Percentiles rank a stretch among this genome's conserved stretches.
Evolutionary conservation across 92 coral and sea anemone genomes (phyloP).

Genomic region (Phenganax subtilis): DNA sequence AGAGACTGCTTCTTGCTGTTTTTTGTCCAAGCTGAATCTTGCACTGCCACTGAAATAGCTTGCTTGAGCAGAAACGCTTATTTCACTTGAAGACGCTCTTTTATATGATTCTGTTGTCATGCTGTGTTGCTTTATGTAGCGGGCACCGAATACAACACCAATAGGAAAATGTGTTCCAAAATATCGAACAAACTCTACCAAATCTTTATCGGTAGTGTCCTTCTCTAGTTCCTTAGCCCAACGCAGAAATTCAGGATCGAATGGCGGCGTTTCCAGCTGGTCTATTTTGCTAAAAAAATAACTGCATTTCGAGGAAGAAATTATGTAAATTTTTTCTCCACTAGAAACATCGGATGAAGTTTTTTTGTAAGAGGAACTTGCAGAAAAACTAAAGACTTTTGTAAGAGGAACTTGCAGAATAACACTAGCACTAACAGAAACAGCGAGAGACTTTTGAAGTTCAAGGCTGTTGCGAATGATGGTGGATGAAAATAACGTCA

Average conservation of each 20-base stretch:
- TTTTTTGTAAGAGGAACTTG: slow-evolving; percentile 45
- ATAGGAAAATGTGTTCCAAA: slow-evolving; percentile 40
- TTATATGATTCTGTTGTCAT: slow-evolving; percentile 24
- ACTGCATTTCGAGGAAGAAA: slow-evolving; percentile 43
- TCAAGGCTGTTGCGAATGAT: slow-evolving; percentile 40
- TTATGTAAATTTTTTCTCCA: slow-evolving; percentile 40
- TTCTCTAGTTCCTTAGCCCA: slow-evolving; percentile 38
- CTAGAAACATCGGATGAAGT: slow-evolving; percentile 36
- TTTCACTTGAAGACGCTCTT: background rate
- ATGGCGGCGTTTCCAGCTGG: slow-evolving; percentile 38
- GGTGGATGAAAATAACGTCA: slow-evolving; percentile 41
- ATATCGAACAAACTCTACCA: slow-evolving; percentile 34
- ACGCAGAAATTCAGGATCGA: slow-evolving; percentile 44
- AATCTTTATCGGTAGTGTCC: background rate
- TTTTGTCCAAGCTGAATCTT: no score
- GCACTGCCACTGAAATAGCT: slow-evolving; percentile 28
- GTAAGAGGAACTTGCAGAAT: slow-evolving; percentile 54
- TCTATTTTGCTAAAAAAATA: slow-evolving; percentile 44
- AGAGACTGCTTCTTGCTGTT: no score
- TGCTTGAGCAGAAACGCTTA: slow-evolving; percentile 55
- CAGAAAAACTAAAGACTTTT: slow-evolving; percentile 55
- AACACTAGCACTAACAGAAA: slow-evolving; percentile 47
- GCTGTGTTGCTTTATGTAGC: slow-evolving; percentile 36
- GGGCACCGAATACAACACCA: slow-evolving; percentile 52
- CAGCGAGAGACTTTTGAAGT: slow-evolving; percentile 49